Evolutionary conservation across 2,113 vertebrate genomes (phyloP).

Genomic region (Caranx melampygus): DNA sequence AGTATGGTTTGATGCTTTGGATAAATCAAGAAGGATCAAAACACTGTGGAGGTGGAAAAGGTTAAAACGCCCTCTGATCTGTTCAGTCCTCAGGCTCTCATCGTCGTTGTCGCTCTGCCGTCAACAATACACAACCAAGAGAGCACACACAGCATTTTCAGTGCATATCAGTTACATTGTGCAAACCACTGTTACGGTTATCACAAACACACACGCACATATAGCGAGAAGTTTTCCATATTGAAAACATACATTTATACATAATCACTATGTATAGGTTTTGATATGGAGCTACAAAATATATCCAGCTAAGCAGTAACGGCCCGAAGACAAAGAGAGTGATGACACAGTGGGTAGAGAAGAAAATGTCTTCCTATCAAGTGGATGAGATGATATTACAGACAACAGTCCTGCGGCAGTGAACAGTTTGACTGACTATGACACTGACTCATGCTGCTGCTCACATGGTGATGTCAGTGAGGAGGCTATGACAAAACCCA

Average conservation of each 20-base stretch:
- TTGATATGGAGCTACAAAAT: conserved; percentile 63
- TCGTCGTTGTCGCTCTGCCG: conserved; percentile 5
- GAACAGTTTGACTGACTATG: conserved; percentile 13
- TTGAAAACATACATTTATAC: conserved; percentile 61
- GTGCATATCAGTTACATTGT: conserved; percentile 71
- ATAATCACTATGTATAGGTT: conserved; percentile 67
- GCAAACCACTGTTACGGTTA: conserved; percentile 48
- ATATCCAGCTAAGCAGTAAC: conserved; percentile 44
- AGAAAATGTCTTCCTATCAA: conserved; percentile 1
- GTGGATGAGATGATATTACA: conserved; percentile 22
- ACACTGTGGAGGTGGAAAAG: conserved; percentile 21
- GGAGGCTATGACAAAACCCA: conserved; percentile 44
- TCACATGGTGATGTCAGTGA: conserved; percentile 15
- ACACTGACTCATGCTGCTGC: conserved; percentile 13
- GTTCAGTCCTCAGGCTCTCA: conserved; percentile 27
- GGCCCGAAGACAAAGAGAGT: conserved; percentile 17
- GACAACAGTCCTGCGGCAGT: conserved; percentile 35
- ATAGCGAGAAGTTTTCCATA: conserved; percentile 48
- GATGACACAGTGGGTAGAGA: conserved; percentile 23
- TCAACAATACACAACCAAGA: conserved; percentile 36
- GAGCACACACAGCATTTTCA: conserved; percentile 59
- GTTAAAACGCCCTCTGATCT: conserved; percentile 16
- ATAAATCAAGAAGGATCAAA: conserved; percentile 57
- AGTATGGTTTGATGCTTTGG: conserved; percentile 62
- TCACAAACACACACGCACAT: conserved; percentile 38